Base-by-base conservation (phyloP, 2,888 invertebrate species). In the Andrena haemorrhoa region DNA sequence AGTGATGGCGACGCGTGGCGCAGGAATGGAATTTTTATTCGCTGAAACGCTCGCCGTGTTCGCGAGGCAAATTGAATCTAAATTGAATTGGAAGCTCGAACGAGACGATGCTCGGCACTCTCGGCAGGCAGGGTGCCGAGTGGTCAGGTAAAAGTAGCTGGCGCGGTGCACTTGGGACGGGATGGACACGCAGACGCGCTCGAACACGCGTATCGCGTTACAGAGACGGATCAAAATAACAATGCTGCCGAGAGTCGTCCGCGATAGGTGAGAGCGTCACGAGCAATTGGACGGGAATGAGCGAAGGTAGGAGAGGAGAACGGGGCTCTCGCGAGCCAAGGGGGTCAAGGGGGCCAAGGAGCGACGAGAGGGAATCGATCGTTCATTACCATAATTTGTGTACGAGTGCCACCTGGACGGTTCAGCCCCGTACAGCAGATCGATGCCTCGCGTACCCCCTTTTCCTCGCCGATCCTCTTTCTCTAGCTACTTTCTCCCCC, bases 301-400 rank as follows among this genome's bases (percentile, higher is more conserved):
- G 33, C 60, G 53, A 58, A 41, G 68, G 72, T 61, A 53, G 47
- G 65, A 53, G 65, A 23, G 64, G 72, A 47, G n/a, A 47, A 35
- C 53, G 10, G 64, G 74, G 81, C 53, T 29, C 23, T 16, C 1
- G 8, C 20, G 12, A 33, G 41, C n/a, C 8, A 10, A 53, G 49
- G 53, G 60, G 69, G 20, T 61, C 69, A 58, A 51, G n/a, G n/a
- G n/a, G 51, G n/a, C 6, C 51, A 61, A 58, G 58, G 73, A 73
- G 74, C 72, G 76, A 85, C 80, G 76, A 78, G 75, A 72, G 88
- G 81, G 85, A 88, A 87, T 84, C 87, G 88, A 89, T 87, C 90
- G 90, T 84, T 85, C 84, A 92, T 93, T 92, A 93, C 74, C 92
- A 92, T 93, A 92, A 93, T 93, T 93, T 89, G 88, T 90, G 86